A percentile compares a stretch with the other conserved stretches of the same genome.
phyloP scores from a whole-genome alignment of 2,888 invertebrate species.

The Polymixis lichenea region DNA sequence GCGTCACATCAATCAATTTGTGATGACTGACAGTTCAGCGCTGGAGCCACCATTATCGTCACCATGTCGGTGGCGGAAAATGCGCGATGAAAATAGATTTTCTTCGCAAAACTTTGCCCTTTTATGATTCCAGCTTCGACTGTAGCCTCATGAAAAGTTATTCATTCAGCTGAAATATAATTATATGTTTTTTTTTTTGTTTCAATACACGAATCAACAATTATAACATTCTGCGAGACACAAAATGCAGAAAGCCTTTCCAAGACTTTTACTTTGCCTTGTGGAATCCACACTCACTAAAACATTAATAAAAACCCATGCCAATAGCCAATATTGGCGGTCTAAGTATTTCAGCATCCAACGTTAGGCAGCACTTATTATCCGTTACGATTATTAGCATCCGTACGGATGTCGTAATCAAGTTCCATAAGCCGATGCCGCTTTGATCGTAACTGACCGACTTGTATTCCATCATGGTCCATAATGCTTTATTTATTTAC shows the following conservation, averaged over 20 bases:
- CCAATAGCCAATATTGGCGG: conserved; percentile 10
- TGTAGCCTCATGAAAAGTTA: conserved; percentile 14
- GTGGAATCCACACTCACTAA: neutral
- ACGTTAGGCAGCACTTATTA: conserved; percentile 37
- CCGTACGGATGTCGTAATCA: conserved; percentile 58
- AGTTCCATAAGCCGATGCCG: conserved; percentile 46
- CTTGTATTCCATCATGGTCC: conserved; percentile 40
- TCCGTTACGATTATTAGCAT: conserved; percentile 45
- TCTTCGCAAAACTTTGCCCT: conserved; percentile 46
- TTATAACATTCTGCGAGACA: neutral
- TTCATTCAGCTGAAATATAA: conserved; percentile 10
- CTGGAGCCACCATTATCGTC: conserved; percentile 70
- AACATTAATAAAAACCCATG: neutral
- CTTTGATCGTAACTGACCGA: conserved; percentile 54
- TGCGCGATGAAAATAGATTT: conserved; percentile 72
- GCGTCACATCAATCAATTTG: conserved; percentile 74
- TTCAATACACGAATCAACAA: conserved; percentile 9
- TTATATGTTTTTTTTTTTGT: neutral
- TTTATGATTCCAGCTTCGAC: conserved; percentile 19
- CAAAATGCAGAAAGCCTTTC: conserved; percentile 8
- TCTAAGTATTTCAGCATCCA: conserved; percentile 30
- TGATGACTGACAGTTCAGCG: conserved; percentile 74
- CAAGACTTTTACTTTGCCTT: neutral
- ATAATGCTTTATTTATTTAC: conserved; percentile 57
- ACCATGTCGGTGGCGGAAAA: conserved; percentile 59